These are phyloP conservation scores for Dasypogon diadema DNA, from an alignment of 2,888 invertebrate species.

Conservation along the genomic window DNA sequence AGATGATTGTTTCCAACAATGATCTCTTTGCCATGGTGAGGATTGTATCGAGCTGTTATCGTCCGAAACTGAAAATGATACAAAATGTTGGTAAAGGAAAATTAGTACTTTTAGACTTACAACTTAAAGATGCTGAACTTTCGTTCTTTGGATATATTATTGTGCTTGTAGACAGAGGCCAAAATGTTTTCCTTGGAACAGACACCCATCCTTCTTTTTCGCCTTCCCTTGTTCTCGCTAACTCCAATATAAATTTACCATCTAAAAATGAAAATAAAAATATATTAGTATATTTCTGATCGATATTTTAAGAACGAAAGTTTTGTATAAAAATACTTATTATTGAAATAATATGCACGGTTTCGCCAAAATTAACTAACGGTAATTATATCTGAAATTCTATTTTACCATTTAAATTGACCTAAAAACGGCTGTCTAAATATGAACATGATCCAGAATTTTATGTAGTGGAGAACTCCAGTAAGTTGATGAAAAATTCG, in stretches of 20 bases:
- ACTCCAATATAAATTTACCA: constrained; percentile 90
- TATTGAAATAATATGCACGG: too few relatives aligned
- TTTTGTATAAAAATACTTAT: too few relatives aligned
- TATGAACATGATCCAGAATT: too few relatives aligned
- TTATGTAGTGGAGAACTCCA: too few relatives aligned
- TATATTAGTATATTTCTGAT: constrained; percentile 6
- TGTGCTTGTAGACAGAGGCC: constrained; percentile 75
- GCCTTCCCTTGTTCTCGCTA: constrained; percentile 81
- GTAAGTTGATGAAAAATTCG: too few relatives aligned
- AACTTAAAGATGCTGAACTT: constrained; percentile 85
- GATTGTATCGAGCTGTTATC: constrained; percentile 92
- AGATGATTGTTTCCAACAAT: constrained; percentile 87
- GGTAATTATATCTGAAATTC: too few relatives aligned
- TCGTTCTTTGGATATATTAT: constrained; percentile 73
- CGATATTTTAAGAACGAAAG: too few relatives aligned
- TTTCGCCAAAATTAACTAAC: too few relatives aligned
- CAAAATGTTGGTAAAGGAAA: neutral
- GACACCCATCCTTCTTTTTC: constrained; percentile 90
- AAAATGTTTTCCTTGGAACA: constrained; percentile 88
- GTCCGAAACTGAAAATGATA: constrained; percentile 77
- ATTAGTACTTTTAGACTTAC: constrained; percentile 68
- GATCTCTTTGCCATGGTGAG: constrained; percentile 91
- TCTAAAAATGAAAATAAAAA: constrained; percentile 71
- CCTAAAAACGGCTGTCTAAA: too few relatives aligned
- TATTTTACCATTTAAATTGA: too few relatives aligned